These are phyloP conservation scores for Drosophila mayri DNA, from an alignment of 1,140 invertebrate genomes.

Conservation along the genomic window DNA sequence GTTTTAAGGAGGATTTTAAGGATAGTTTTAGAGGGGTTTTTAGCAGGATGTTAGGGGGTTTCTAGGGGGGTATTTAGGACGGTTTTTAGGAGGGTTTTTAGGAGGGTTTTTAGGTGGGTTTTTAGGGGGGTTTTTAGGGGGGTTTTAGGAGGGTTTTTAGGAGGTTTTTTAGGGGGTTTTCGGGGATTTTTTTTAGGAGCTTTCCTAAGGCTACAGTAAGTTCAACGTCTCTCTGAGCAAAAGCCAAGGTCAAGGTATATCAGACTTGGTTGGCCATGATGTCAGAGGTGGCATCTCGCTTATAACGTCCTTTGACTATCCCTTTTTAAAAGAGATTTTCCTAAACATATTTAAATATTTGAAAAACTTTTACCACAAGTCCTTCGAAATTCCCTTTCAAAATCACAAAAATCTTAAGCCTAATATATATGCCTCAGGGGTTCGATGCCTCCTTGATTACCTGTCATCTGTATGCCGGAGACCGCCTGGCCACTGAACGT, in stretches of 20 bases:
- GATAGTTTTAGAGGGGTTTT: too few species aligned
- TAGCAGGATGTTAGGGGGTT: too few species aligned
- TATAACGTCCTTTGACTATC: too few species aligned
- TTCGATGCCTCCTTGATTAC: conserved; percentile 2
- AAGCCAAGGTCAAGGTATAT: conserved; percentile 38
- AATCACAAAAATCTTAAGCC: not conserved
- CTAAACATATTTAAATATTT: not conserved
- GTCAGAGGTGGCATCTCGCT: conserved; percentile 9
- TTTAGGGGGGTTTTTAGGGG: too few species aligned
- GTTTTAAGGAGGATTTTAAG: too few species aligned
- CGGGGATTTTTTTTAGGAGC: not conserved
- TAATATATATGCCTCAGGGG: not conserved
- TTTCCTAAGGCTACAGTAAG: too few species aligned
- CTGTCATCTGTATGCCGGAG: conserved; percentile 16
- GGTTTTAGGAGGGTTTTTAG: not conserved
- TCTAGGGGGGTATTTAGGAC: too few species aligned
- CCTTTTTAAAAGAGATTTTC: not conserved
- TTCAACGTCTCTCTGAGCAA: not conserved
- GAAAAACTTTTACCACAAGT: not conserved
- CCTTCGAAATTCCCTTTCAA: not conserved
- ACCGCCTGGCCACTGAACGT: conserved; percentile 12
- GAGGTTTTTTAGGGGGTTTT: not conserved
- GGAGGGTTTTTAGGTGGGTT: too few species aligned
- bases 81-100: too few species aligned
- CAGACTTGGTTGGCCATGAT: not conserved